Evolutionary conservation across 2,888 invertebrate species (phyloP), one percentile per base, ranked within the genome.

Genomic region (Megamerina dolium): DNA sequence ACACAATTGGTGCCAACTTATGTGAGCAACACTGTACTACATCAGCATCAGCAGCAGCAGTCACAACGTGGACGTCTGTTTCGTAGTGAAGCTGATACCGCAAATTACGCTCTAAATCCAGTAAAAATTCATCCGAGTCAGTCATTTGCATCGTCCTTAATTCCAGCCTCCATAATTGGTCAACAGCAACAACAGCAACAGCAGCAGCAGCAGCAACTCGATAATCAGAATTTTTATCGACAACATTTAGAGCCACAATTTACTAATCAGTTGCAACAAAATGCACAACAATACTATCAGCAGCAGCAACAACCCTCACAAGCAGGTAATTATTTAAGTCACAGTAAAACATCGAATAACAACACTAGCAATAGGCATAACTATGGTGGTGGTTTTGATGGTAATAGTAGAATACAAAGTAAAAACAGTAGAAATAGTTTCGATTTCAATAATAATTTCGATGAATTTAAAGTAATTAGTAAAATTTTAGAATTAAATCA

Each of bases 401-500:
- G 17, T 37, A 37, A 37, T 36, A 62, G 63, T 62, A 61, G 64
- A 53, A 41, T 55, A 50, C 46, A 48, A 43, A 54, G 53, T 41
- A 39, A 49, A 20, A 49, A 35, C 37, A 51, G 47, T 30, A 49
- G 31, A 37, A 60, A 20, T 76, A 79, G 48, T 32, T 49, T 56
- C 33, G 56, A 53, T 45, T 57, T 51, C 41, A 53, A 60, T 52
- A 63, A 60, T 55, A 63, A 68, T 49, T 78, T 80, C 43, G 87
- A 87, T 63, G 87, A 88, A 68, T 73, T 88, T 38, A 86, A 84
- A 63, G 84, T 88, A 58, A 85, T 88, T 26, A 82, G 85, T 34
- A 87, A 87, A 73, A 84, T 88, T 46, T 71, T 88, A 57, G 85
- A 87, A 8, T 71, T 87, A 42, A 87, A 88, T 68, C 87, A 87